A percentile compares a stretch with the other conserved stretches of the same genome.
These are phyloP conservation scores for Palythoa grandis DNA, from an alignment of 92 coral and sea anemone genomes.

Conservation along the genomic window DNA sequence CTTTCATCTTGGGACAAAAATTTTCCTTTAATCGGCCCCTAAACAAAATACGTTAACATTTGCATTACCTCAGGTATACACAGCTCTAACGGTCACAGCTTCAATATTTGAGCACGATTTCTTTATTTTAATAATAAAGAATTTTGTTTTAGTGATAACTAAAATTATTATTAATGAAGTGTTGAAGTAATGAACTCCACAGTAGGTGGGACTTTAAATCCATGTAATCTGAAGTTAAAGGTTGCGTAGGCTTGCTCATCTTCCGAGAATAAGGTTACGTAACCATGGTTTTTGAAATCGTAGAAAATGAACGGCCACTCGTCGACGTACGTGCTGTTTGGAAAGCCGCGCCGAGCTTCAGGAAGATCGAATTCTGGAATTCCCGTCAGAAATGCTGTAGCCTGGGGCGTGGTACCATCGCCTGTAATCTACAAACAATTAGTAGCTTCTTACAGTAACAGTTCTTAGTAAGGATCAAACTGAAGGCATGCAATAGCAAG, in stretches of 20 bases:
- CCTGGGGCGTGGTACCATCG: conserved; percentile 62
- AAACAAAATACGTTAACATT: no score
- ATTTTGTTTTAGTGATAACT: no score
- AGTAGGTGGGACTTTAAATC: conserved; percentile 53
- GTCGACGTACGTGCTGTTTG: conserved; percentile 52
- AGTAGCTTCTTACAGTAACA: not conserved
- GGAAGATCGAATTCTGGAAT: conserved; percentile 49
- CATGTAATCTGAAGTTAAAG: conserved; percentile 51
- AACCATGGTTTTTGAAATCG: conserved; percentile 53
- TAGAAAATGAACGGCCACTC: conserved; percentile 61
- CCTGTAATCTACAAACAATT: conserved; percentile 18
- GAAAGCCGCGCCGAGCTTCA: conserved; percentile 59
- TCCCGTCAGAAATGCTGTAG: conserved; percentile 59
- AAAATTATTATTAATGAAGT: no score
- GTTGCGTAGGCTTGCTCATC: conserved; percentile 48
- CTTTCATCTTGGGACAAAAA: no score
- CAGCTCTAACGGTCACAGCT: no score
- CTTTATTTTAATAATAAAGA: no score
- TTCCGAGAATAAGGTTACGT: conserved; percentile 60
- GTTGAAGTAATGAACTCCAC: conserved; percentile 4
- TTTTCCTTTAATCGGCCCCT: no score
- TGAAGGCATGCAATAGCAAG: no score
- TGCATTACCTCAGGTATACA: no score
- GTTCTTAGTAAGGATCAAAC: no score
- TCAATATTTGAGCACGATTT: no score